Conservation (phyloP, 2,888 invertebrate genomes). For the Leucania comma region DNA sequence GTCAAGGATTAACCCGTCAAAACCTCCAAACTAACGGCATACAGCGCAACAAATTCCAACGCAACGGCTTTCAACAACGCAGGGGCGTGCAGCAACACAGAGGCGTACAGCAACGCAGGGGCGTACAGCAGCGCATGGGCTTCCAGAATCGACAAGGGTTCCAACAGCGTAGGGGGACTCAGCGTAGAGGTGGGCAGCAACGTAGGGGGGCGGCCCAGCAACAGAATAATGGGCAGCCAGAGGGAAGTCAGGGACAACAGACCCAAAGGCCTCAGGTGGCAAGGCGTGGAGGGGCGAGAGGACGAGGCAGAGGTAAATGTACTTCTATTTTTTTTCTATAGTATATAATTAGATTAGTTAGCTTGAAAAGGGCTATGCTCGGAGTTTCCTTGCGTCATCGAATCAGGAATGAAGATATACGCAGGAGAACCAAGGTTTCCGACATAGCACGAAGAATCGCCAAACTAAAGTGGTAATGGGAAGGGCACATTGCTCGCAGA, state of each 20-base stretch:
- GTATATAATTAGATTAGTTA: too few species aligned
- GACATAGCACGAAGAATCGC: too few species aligned
- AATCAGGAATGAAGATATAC: too few species aligned
- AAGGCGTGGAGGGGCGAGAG: conserved; percentile 43
- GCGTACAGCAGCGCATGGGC: conserved; percentile 11
- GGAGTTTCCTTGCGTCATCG: too few species aligned
- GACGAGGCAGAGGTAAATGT: conserved; percentile 59
- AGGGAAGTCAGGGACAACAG: conserved; percentile 30
- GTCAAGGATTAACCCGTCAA: conserved; percentile 22
- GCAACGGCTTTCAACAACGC: conserved; percentile 20
- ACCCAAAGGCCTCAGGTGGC: conserved; percentile 53
- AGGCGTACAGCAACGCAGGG: conserved; percentile 23
- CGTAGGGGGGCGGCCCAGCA: background rate
- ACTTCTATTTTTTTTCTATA: background rate
- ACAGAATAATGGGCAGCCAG: conserved; percentile 20
- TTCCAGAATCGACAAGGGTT: background rate
- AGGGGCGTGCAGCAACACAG: conserved; percentile 21
- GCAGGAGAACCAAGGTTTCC: too few species aligned
- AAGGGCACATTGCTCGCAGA: too few species aligned
- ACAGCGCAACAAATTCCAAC: conserved; percentile 1
- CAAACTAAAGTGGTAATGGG: too few species aligned
- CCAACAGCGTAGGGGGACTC: conserved; percentile 8
- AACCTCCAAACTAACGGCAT: conserved; percentile 2
- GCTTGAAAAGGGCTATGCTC: too few species aligned
- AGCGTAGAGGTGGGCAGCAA: conserved; percentile 7